Percentiles rank a stretch among this genome's conserved stretches.
phyloP scores from a whole-genome alignment of 2,797 vertebrate genomes.

The Sciurus carolinensis region DNA sequence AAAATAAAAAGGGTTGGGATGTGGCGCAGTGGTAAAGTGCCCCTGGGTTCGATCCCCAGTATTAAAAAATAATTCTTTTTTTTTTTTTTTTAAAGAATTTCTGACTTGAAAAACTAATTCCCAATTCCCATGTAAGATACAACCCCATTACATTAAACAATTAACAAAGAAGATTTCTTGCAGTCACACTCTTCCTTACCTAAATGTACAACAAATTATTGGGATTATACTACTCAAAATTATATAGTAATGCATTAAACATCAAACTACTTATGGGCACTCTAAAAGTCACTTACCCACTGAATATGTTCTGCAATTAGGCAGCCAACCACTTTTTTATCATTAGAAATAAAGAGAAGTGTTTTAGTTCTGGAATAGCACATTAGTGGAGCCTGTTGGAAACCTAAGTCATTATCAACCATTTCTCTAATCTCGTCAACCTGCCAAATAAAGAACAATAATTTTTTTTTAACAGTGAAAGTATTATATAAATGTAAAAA shows the following conservation, averaged over 20 bases:
- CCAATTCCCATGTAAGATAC: background rate
- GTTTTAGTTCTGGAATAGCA: conserved; percentile 98
- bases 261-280: background rate
- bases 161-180: conserved; percentile 23
- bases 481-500: conserved; percentile 6
- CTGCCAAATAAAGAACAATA: conserved; percentile 88
- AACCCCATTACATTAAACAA: background rate
- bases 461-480: conserved; percentile 51
- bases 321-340: conserved; percentile 98
- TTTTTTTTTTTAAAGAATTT: too few species aligned
- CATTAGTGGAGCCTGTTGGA: conserved; percentile 97
- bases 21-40: background rate
- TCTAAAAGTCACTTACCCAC: conserved; percentile 92
- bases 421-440: conserved; percentile 99
- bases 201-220: conserved; percentile 57
- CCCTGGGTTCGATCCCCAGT: background rate
- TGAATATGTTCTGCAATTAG: conserved; percentile 99
- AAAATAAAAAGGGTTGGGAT: too few species aligned
- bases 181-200: conserved; percentile 28
- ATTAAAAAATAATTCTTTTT: too few species aligned
- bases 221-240: conserved; percentile 55
- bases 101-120: conserved; percentile 44
- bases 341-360: conserved; percentile 98
- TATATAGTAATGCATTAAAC: conserved; percentile 15
- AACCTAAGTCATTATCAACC: conserved; percentile 99